Base-by-base conservation (phyloP, 53 echinoderm and acorn worm species). In the Crossaster papposus region DNA sequence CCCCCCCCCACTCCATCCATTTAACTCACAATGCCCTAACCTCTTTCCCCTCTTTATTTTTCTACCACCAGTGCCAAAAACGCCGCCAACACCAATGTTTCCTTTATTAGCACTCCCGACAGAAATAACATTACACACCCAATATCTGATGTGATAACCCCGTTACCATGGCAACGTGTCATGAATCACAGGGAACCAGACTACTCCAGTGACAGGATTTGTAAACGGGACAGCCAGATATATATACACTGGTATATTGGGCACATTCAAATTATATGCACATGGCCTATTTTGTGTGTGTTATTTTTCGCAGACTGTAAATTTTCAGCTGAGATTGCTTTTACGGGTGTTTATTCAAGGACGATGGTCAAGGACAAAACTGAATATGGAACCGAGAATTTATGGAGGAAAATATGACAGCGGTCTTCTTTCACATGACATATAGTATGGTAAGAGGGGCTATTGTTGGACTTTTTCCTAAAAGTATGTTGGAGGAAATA, bases 131-230 rank as follows among this genome's bases (percentile, higher is more conserved):
- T 87, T 87, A 87, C 76, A 76, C 87, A 75, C 35, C 14, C 36
- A 53, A 87, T 36, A 28, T n/a, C 87, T 62, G 76, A 77, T 36
- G 85, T 76, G 87, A 87, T 77, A 87, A 76, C 87, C 62, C 30
- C 24, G 35, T 87, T 62, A 72, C 62, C 87, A 63, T 62, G 87
- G 87, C 37, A 31, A 87, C 52, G 87, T 34, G 87, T 63, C 75
- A 87, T 87, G 87, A 87, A 87, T 87, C 87, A 87, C 76, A 35
- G 87, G 12, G 51, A n/a, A 58, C 87, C 76, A 76, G 87, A 87
- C 87, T 87, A 72, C 23, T 4, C 87, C 24, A 54, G 37, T 87
- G 87, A 77, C 87, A 87, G n/a, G 87, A 55, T 76, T 77, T 87
- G 76, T 87, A 75, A 87, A 87, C 87, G 9, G 32, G n/a, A 17